phyloP scores from a whole-genome alignment of 1,140 invertebrate species.

The Plutomurus gul region DNA sequence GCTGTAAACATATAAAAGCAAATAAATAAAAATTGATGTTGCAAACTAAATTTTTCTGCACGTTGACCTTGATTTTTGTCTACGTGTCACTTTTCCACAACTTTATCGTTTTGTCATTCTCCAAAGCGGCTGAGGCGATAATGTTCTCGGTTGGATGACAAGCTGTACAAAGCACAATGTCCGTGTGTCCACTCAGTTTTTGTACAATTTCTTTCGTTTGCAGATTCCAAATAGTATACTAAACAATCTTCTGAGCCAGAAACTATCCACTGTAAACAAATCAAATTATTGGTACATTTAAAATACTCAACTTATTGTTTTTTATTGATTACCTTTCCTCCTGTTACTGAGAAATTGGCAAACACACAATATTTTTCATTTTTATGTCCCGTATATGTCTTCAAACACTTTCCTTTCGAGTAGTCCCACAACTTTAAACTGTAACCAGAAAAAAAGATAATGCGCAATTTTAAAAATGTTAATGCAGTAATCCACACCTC shows the following conservation, averaged over 20 bases:
- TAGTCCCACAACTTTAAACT: slow-evolving; percentile 97
- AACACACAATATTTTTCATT: slow-evolving; percentile 99
- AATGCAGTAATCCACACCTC: no score
- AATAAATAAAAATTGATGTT: not conserved
- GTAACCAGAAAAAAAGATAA: no score
- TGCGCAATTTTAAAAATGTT: no score
- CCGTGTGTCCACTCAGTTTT: slow-evolving; percentile 93
- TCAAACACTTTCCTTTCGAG: slow-evolving; percentile 95
- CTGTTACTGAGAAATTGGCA: slow-evolving; percentile 99
- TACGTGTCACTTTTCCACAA: slow-evolving; percentile 98
- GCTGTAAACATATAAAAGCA: not conserved
- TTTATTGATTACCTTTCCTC: slow-evolving; percentile 79
- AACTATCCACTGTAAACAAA: slow-evolving; percentile 90
- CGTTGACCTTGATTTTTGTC: slow-evolving; percentile 45
- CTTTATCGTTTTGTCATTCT: slow-evolving; percentile 99
- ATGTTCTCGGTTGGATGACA: slow-evolving; percentile 99
- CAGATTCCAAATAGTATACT: slow-evolving; percentile 99
- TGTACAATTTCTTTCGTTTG: slow-evolving; percentile 99
- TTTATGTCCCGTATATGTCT: slow-evolving; percentile 96
- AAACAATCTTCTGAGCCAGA: slow-evolving; percentile 99
- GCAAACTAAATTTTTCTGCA: not conserved
- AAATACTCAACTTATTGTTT: not conserved
- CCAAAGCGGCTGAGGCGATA: slow-evolving; percentile 96
- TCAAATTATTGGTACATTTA: not conserved
- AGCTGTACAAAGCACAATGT: slow-evolving; percentile 96